These are phyloP conservation scores for Mionectes macconnelli DNA, from an alignment of 2,113 vertebrate species.

Conservation along the genomic window DNA sequence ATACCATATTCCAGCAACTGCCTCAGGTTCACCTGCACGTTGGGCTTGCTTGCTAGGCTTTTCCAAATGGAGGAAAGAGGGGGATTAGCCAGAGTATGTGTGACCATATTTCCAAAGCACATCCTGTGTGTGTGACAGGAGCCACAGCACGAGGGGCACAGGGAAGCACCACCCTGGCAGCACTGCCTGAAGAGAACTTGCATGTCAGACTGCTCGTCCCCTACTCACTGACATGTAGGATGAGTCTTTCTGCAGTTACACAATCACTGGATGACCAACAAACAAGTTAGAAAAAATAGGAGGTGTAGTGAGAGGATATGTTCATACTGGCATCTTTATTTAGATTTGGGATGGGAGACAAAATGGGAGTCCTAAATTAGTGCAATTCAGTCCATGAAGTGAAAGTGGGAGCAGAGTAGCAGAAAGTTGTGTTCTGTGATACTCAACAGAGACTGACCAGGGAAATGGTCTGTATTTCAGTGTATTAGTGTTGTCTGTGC, in stretches of 20 bases:
- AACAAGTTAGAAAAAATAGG: background rate
- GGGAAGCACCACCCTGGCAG: background rate
- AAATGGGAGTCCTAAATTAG: background rate
- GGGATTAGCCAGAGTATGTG: background rate
- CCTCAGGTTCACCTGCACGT: background rate
- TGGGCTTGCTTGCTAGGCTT: background rate
- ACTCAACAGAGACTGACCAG: background rate
- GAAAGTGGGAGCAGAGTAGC: background rate
- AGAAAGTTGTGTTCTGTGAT: background rate
- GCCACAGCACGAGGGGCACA: background rate
- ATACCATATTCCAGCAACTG: background rate
- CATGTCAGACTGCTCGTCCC: background rate
- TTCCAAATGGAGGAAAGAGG: background rate
- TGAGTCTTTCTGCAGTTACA: background rate
- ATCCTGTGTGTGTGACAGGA: background rate
- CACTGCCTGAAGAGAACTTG: background rate
- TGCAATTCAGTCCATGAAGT: background rate
- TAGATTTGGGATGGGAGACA: background rate
- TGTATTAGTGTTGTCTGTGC: background rate
- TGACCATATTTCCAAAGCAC: background rate
- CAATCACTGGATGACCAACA: background rate
- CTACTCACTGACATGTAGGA: background rate
- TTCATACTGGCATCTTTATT: background rate
- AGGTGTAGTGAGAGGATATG: background rate
- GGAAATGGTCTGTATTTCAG: background rate